phyloP scores from a whole-genome alignment of 2,113 vertebrate genomes.

The Periophthalmus modestus region DNA sequence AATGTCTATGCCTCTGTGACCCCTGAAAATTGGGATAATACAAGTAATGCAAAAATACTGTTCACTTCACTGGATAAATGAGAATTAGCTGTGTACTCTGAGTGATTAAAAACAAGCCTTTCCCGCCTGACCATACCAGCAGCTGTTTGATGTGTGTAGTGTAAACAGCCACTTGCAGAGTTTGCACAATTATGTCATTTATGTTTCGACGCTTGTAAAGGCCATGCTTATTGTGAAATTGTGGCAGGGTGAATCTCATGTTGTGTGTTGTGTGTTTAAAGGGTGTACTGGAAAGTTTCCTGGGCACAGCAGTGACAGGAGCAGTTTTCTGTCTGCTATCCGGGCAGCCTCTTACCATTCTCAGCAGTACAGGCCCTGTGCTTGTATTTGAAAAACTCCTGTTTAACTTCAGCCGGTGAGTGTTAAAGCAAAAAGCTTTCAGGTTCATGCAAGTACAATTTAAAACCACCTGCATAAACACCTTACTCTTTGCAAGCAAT shows the following conservation, averaged over 20 bases:
- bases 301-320: slow-evolving; percentile 91
- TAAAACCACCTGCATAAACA: not conserved
- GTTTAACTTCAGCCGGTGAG: slow-evolving; percentile 96
- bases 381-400: slow-evolving; percentile 95
- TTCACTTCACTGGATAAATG: not conserved
- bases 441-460: not conserved
- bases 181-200: slow-evolving; percentile 2
- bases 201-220: not conserved
- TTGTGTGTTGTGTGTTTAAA: slow-evolving; percentile 48
- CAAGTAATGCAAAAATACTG: not conserved
- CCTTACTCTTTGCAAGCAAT: not conserved
- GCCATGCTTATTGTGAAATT: not conserved
- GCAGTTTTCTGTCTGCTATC: slow-evolving; percentile 90
- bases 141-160: slow-evolving; percentile 11
- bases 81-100: not conserved
- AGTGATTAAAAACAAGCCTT: not conserved
- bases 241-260: not conserved
- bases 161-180: slow-evolving; percentile 23
- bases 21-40: not conserved
- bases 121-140: not conserved
- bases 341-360: slow-evolving; percentile 93
- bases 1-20: slow-evolving; percentile 19
- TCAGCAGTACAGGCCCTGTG: slow-evolving; percentile 97
- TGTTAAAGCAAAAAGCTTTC: not conserved
- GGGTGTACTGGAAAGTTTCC: slow-evolving; percentile 97